Evolutionary conservation across 1,140 invertebrate genomes (phyloP).

Genomic region (Spodoptera frugiperda): DNA sequence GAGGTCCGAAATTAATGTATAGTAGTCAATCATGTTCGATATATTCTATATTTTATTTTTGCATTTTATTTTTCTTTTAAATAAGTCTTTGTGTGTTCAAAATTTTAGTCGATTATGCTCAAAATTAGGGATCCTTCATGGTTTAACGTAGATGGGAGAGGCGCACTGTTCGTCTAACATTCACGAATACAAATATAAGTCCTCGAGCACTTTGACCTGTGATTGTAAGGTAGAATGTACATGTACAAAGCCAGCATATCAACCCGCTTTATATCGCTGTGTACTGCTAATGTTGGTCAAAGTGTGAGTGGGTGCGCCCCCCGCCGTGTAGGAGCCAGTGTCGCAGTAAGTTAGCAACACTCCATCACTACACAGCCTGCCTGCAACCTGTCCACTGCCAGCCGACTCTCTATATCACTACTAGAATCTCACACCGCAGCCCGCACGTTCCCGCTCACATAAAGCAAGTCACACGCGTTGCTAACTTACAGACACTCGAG

Average conservation of each 20-base stretch:
- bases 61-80: constrained; percentile 29
- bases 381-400: not conserved
- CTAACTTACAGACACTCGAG: constrained; percentile 32
- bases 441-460: not conserved
- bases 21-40: constrained; percentile 12
- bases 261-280: not conserved
- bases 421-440: constrained; percentile 26
- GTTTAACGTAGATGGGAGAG: constrained; percentile 19
- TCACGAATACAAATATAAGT: not conserved
- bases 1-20: constrained; percentile 19
- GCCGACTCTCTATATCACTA: not conserved
- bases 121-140: constrained; percentile 39
- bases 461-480: not conserved
- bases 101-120: constrained; percentile 46
- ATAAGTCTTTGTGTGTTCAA: constrained; percentile 46
- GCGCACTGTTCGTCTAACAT: not conserved
- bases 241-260: constrained; percentile 5
- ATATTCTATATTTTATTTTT: constrained; percentile 29
- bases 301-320: constrained; percentile 1
- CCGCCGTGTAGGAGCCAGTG: not conserved
- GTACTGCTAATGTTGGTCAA: not conserved
- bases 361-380: not conserved
- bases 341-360: constrained; percentile 39
- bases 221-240: constrained; percentile 3
- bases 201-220: not conserved